A percentile compares a stretch with the other conserved stretches of the same genome.
These are phyloP conservation scores for Acanthochromis polyacanthus DNA, from an alignment of 2,113 vertebrate species.

Conservation along the genomic window DNA sequence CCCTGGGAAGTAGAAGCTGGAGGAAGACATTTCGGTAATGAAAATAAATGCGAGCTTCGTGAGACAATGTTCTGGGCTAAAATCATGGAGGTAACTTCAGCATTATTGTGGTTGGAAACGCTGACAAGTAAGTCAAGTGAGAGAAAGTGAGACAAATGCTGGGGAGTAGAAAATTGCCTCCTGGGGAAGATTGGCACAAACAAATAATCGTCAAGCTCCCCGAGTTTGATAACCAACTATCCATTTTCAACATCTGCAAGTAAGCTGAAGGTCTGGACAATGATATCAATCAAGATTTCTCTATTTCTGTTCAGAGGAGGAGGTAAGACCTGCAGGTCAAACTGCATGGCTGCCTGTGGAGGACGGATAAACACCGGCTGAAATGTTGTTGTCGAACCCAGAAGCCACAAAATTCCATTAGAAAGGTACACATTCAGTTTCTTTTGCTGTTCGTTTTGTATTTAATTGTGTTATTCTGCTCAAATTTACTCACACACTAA, in stretches of 20 bases:
- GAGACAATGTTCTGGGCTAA: background rate
- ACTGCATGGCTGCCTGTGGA: slow-evolving; percentile 19
- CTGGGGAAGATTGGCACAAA: slow-evolving; percentile 8
- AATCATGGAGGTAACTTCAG: background rate
- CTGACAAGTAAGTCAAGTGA: slow-evolving; percentile 19
- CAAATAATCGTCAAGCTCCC: slow-evolving; percentile 16
- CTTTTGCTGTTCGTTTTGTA: background rate
- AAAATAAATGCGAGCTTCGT: background rate
- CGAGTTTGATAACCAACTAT: slow-evolving; percentile 39
- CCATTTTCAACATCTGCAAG: slow-evolving; percentile 54
- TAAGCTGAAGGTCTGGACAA: slow-evolving; percentile 18
- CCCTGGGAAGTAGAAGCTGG: background rate
- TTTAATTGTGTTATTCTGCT: background rate
- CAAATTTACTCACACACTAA: background rate
- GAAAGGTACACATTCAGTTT: background rate
- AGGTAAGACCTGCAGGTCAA: slow-evolving; percentile 34
- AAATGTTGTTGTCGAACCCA: slow-evolving; percentile 22
- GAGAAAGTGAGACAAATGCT: slow-evolving; percentile 52
- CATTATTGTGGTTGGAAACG: background rate
- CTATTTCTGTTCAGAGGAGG: slow-evolving; percentile 34
- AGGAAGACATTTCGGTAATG: background rate
- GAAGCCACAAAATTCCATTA: background rate
- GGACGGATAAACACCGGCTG: slow-evolving; percentile 19
- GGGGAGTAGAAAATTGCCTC: slow-evolving; percentile 20
- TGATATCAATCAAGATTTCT: slow-evolving; percentile 47